Evolutionary conservation across 1,140 invertebrate species (phyloP), one percentile per base, ranked within the genome.

Genomic region (Cylas formicarius): DNA sequence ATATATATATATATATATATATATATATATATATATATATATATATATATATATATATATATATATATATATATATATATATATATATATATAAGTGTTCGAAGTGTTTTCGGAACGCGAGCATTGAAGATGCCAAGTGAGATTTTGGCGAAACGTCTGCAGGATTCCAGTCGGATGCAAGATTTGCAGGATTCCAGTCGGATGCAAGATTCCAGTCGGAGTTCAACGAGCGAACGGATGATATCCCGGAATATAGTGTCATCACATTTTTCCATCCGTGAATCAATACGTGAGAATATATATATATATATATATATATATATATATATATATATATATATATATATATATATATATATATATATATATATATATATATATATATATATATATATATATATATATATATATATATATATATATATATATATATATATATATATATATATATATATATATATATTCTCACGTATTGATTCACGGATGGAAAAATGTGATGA

Each of bases 1-100:
- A 16, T 34, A 16, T 18, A 34, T 29, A 29, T 29, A 29, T 29
- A 29, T 29, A 29, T 29, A 29, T 29, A 29, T 29, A 29, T 29
- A 29, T 29, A 29, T 29, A 29, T 29, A 29, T 29, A 29, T 29
- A 29, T 29, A 29, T 29, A 29, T 29, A 29, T 29, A 29, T 29
- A 29, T 29, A 29, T 29, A 29, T 29, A 29, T 29, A 29, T 29
- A 29, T 29, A 29, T 29, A 29, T 29, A 4, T 29, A 29, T 29
- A 29, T 29, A 29, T 29, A 29, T 9, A 29, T 3, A 29, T 4
- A 29, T 29, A 29, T 3, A 29, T 29, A 29, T 29, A 29, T 29
- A 29, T 29, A 29, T 29, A 29, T 29, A 29, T 29, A 29, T 29
- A 29, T 29, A 29, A n/a, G n/a, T n/a, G n/a, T n/a, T n/a, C n/a